Evolutionary conservation across 2,888 invertebrate genomes (phyloP).

Genomic region (Bursaphelenchus okinawaensis): DNA sequence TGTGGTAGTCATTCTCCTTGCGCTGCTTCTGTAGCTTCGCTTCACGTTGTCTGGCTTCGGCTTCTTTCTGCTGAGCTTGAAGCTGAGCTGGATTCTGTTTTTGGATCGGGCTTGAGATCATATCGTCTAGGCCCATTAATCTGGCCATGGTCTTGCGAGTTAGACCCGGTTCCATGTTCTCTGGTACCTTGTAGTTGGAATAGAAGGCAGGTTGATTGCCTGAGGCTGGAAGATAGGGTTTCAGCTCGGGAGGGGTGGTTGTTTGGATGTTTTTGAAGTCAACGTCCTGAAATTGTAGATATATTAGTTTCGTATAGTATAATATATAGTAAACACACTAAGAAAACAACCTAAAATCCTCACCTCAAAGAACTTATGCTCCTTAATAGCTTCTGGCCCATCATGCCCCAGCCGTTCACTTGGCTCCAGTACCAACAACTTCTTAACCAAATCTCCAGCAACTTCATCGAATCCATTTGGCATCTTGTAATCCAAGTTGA

Average conservation of each 20-base stretch:
- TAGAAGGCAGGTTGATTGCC: slow-evolving; percentile 68
- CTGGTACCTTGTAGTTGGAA: slow-evolving; percentile 63
- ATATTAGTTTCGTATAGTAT: slow-evolving; percentile 6
- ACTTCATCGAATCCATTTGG: slow-evolving; percentile 73
- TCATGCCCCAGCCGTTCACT: slow-evolving; percentile 28
- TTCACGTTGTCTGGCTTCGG: slow-evolving; percentile 17
- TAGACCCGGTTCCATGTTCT: slow-evolving; percentile 75
- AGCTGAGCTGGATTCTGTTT: background rate
- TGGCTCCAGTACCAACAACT: slow-evolving; percentile 67
- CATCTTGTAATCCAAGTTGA: slow-evolving; percentile 56
- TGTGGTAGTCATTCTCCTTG: slow-evolving; percentile 66
- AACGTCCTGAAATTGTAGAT: slow-evolving; percentile 14
- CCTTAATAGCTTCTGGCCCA: slow-evolving; percentile 67
- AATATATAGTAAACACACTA: background rate
- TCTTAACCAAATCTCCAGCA: slow-evolving; percentile 80
- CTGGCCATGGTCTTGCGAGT: slow-evolving; percentile 75
- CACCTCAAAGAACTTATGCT: slow-evolving; percentile 74
- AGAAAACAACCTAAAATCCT: too few species aligned
- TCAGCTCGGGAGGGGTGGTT: slow-evolving; percentile 34
- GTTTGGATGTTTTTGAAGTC: slow-evolving; percentile 27
- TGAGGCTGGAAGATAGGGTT: slow-evolving; percentile 73
- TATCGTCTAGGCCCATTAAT: slow-evolving; percentile 66
- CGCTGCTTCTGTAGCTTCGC: slow-evolving; percentile 35
- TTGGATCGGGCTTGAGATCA: background rate
- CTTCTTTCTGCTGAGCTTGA: background rate